Evolutionary conservation across 35 echinoderm and acorn worm species (phyloP), one percentile per base, ranked within the genome.

Genomic region (Ophiothrix spiculata): DNA sequence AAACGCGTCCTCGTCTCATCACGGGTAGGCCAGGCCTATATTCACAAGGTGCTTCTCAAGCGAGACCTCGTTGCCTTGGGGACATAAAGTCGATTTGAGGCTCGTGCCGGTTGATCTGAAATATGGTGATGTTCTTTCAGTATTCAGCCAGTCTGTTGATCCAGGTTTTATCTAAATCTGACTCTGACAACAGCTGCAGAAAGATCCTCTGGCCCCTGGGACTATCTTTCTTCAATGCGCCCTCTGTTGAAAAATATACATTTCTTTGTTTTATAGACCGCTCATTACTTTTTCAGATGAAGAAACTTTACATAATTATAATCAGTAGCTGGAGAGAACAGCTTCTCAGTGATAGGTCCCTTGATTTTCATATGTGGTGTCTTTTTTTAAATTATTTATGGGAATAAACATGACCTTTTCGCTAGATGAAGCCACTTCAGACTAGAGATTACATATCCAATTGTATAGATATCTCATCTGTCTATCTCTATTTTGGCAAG

Each of bases 181-280:
- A n/a, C n/a, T n/a, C 60, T 28, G 60, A 69, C 60, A 69, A 69
- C 60, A 69, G 60, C 60, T 69, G 60, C 60, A 69, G 60, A 69
- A 1, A 69, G 60, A 69, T 49, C 42, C 60, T 25, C 16, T 28
- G 60, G 29, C 60, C 60, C 60, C 8, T 69, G 60, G 60, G 60
- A 69, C 60, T 49, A 49, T 19, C 42, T 19, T 10, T 49, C 42
- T 69, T 12, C 1, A n/a, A 25, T 6, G 60, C 60, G 60, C 60
- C 23, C 60, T 69, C 60, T 69, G 23, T 69, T 69, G 60, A 69
- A 69, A 69, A 15, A 15, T 25, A 49, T 49, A 19, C 6, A 10
- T 49, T 49, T 49, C 19, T 49, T 19, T 49, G 42, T 19, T 49
- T 49, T 49, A 49, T 19, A 49, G 42, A 49, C 6, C 42, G 6